These are phyloP conservation scores for Garrulus glandarius DNA, from an alignment of 2,797 vertebrate genomes.

Conservation along the genomic window DNA sequence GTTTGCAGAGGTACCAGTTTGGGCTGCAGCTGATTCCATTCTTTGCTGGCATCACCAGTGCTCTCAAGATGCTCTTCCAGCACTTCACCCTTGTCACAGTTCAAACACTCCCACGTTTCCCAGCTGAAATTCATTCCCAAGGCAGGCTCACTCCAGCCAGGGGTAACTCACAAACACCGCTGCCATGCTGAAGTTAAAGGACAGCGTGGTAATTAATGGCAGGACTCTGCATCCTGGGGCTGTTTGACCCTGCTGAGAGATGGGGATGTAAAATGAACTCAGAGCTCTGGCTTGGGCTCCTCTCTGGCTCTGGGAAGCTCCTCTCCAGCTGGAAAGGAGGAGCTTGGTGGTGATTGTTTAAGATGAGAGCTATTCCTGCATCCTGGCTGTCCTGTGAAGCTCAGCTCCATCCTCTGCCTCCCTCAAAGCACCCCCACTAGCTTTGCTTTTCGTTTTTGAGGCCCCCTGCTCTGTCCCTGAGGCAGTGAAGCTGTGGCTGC, in stretches of 20 bases:
- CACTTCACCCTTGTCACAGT: background rate
- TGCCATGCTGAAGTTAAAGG: background rate
- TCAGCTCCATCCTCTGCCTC: background rate
- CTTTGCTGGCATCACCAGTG: background rate
- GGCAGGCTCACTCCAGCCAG: background rate
- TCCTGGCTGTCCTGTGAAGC: background rate
- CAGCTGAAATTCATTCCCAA: background rate
- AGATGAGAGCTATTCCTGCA: background rate
- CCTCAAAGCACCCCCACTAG: background rate
- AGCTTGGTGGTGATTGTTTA: background rate
- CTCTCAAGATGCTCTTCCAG: background rate
- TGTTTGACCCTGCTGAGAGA: background rate
- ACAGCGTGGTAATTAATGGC: fast-evolving
- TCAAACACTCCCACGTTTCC: background rate
- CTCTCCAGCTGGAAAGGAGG: background rate
- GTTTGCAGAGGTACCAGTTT: background rate
- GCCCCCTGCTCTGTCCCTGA: background rate
- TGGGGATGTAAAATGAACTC: background rate
- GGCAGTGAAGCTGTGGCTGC: background rate
- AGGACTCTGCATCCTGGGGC: background rate
- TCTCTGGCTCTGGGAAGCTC: background rate
- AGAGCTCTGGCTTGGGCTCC: background rate
- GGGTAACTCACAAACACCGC: background rate
- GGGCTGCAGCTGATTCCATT: background rate
- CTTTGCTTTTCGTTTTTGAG: background rate